Evolutionary conservation across 1,140 invertebrate species (phyloP).

Genomic region (Delia radicum): DNA sequence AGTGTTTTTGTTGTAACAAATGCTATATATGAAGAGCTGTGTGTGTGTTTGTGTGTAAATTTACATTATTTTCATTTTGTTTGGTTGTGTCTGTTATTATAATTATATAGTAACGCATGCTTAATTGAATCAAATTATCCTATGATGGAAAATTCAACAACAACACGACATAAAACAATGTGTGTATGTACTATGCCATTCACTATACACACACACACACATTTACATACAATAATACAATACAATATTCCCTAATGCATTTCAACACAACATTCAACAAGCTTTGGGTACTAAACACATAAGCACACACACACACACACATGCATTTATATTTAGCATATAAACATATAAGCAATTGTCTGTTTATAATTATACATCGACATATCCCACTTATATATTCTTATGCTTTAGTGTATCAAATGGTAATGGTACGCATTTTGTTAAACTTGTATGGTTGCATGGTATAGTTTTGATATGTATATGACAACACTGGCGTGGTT

Average conservation of each 20-base stretch:
- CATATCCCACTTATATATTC: background rate
- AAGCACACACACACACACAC: background rate
- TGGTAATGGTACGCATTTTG: background rate
- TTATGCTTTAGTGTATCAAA: background rate
- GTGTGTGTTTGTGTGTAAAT: background rate
- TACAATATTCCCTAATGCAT: constrained; percentile 13
- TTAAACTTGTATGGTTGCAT: background rate
- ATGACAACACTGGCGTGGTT: constrained; percentile 13
- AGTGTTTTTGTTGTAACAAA: background rate
- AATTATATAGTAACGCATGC: constrained; percentile 21
- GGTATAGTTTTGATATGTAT: background rate
- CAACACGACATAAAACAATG: background rate
- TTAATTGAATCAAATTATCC: constrained; percentile 24
- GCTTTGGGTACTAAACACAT: background rate
- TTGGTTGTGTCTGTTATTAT: background rate
- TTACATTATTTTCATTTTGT: background rate
- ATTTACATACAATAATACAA: background rate
- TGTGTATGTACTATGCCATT: too few species aligned
- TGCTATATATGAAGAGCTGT: background rate
- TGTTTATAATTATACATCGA: too few species aligned
- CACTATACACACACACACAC: background rate
- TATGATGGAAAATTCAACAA: constrained; percentile 6
- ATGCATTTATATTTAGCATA: background rate
- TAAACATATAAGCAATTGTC: too few species aligned
- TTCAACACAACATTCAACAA: constrained; percentile 23